Conservation (phyloP, 1,140 invertebrate genomes). For the Atta colombica region DNA sequence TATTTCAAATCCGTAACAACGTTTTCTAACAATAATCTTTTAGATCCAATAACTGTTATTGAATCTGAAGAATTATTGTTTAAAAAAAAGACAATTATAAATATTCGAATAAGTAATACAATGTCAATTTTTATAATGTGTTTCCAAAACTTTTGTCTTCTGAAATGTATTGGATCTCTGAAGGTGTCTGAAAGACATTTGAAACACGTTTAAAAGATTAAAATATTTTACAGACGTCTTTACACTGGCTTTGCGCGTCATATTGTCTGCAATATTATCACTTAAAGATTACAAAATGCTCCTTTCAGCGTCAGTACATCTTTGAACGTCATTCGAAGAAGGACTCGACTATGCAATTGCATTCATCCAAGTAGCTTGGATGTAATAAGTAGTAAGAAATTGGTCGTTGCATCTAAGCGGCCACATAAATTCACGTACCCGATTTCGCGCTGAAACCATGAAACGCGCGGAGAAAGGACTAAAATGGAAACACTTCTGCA, state of each 20-base stretch:
- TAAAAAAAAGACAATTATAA: no score
- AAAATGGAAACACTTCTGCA: slow-evolving; percentile 67
- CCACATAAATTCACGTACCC: background rate
- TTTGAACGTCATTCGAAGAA: background rate
- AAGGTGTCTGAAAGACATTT: background rate
- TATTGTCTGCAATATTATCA: slow-evolving; percentile 9
- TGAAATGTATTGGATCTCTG: no score
- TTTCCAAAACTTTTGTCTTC: no score
- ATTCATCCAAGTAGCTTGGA: background rate
- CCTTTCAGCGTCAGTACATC: background rate
- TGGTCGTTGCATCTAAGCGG: background rate
- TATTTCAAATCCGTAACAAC: no score
- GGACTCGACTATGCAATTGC: slow-evolving; percentile 9
- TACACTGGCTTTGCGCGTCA: background rate
- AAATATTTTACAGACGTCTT: slow-evolving; percentile 11
- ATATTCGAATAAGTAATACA: no score
- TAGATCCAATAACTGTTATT: no score
- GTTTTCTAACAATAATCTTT: no score
- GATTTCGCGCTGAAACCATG: slow-evolving; percentile 55
- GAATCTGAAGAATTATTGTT: no score
- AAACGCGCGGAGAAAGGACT: slow-evolving; percentile 60
- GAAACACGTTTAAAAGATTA: slow-evolving; percentile 11
- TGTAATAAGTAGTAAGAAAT: background rate
- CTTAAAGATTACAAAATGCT: slow-evolving; percentile 21
- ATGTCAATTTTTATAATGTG: no score